These are phyloP conservation scores for Gallinago undulata DNA, from an alignment of 2,113 vertebrate species.

Conservation along the genomic window DNA sequence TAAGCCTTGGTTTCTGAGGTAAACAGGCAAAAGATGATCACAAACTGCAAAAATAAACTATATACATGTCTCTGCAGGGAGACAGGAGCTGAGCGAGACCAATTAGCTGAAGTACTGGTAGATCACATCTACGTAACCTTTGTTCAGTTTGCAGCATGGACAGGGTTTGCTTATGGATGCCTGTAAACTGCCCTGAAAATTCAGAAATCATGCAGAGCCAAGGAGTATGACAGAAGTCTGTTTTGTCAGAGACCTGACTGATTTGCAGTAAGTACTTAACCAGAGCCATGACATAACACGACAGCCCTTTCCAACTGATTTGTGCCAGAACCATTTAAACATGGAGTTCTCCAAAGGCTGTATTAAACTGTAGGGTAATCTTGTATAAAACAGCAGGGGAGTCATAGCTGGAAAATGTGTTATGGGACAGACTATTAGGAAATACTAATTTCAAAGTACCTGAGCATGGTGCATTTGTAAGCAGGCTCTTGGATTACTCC, in stretches of 20 bases:
- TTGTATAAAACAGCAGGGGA: not conserved
- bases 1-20: not conserved
- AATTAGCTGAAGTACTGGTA: not conserved
- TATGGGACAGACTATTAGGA: not conserved
- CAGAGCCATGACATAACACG: not conserved
- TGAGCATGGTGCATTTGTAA: not conserved
- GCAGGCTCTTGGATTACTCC: not conserved
- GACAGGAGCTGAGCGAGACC: not conserved
- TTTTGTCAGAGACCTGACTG: not conserved
- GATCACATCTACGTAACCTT: not conserved
- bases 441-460: not conserved
- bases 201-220: not conserved
- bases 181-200: not conserved
- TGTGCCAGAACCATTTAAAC: not conserved
- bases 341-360: not conserved
- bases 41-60: not conserved
- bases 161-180: not conserved
- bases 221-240: not conserved
- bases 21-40: not conserved
- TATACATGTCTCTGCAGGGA: not conserved
- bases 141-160: not conserved
- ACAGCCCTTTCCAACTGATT: not conserved
- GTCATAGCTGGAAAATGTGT: not conserved
- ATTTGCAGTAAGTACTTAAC: not conserved
- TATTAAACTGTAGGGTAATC: not conserved